These are phyloP conservation scores for Trachelus troglodyta DNA, from an alignment of 2,888 invertebrate genomes.

Conservation along the genomic window DNA sequence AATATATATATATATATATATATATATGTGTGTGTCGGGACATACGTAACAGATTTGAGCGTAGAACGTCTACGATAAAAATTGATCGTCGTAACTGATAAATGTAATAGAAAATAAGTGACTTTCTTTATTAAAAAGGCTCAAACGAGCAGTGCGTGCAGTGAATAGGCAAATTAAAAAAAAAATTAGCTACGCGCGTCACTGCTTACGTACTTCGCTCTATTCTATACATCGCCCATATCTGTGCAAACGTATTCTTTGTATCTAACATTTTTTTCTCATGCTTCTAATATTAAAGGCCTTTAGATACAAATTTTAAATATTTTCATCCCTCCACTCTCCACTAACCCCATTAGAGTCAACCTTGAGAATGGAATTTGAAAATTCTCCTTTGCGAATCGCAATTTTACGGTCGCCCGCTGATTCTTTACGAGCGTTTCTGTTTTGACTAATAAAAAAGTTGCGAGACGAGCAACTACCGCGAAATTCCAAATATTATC, in stretches of 20 bases:
- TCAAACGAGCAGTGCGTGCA: neutral
- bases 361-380: neutral
- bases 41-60: too few relatives aligned
- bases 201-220: conserved; percentile 37
- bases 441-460: neutral
- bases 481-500: neutral
- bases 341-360: neutral
- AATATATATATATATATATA: neutral
- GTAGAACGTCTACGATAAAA: neutral
- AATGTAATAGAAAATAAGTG: neutral
- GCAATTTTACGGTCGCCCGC: neutral
- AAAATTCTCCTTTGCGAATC: neutral
- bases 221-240: conserved; percentile 8
- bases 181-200: conserved; percentile 34
- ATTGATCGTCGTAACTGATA: neutral
- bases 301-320: neutral
- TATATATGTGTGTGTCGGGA: neutral
- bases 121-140: neutral
- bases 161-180: conserved; percentile 26
- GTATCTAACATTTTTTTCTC: conserved; percentile 5
- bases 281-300: neutral
- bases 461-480: neutral
- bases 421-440: neutral
- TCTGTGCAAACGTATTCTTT: conserved; percentile 10
- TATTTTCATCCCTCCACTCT: neutral